Evolutionary conservation across 2,797 vertebrate species (phyloP), one percentile per base, ranked within the genome.

Genomic region (Sylvilagus floridanus): DNA sequence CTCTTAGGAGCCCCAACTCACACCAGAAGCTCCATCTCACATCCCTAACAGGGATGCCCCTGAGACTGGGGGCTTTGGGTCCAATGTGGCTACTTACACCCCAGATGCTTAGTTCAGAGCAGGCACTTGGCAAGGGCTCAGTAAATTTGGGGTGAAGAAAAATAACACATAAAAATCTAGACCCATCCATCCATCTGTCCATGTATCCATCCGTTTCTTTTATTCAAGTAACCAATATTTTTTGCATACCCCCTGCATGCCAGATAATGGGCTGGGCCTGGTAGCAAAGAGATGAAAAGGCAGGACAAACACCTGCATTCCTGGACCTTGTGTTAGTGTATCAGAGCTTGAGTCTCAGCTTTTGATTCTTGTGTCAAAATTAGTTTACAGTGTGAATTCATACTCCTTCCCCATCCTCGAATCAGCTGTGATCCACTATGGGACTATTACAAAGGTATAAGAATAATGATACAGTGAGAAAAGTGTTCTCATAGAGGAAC

Each of bases 391-490:
- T n/a, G 72, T 47, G 35, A 93, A 69, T 90, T 62, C 78, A 47
- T 16, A 92, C 47, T 75, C 6, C 21, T 88, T 62, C n/a, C 52
- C 21, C 78, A 42, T 78, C 68, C 52, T 94, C 50, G 37, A 30
- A 91, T 83, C 28, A 26, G 77, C 90, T 84, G 76, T 7, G 63
- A 21, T 69, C 66, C 68, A n/a, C 11, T 87, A 5, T 13, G 32
- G 71, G 77, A 91, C 7, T 65, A 87, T 79, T 68, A 81, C 88
- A 60, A 92, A 84, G 63, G 52, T 47, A 5, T 66, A 92, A 93
- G 28, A 32, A 92, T 72, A 81, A 94, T 71, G 73, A 90, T 76
- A 90, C 32, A 82, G 32, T 92, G 62, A 92, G 73, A 85, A 93
- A 91, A 91, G 16, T 90, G 5, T 95, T 94, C 52, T 87, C 37